Evolutionary conservation across 1,140 invertebrate species (phyloP).

Genomic region (Zaprionus africanus): DNA sequence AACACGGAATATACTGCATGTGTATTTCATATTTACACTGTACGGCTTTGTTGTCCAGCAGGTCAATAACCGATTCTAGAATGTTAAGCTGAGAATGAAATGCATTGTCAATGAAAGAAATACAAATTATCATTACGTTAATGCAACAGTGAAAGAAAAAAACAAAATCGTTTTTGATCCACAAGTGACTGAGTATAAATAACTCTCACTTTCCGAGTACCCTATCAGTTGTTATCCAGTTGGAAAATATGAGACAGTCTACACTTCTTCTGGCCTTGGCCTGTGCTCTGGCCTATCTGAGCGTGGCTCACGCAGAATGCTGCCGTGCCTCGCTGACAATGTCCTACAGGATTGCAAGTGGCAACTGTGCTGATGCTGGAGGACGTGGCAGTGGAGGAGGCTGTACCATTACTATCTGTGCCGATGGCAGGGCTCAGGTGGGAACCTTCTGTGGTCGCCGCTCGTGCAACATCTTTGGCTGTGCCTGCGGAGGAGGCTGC

Average conservation of each 20-base stretch:
- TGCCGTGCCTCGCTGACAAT: slow-evolving; percentile 1
- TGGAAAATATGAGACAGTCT: slow-evolving; percentile 8
- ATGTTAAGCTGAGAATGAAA: no score
- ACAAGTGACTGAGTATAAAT: no score
- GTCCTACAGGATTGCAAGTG: not conserved
- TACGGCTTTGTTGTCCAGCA: no score
- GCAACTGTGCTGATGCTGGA: slow-evolving; percentile 9
- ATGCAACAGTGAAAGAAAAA: no score
- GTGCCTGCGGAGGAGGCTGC: slow-evolving; percentile 10
- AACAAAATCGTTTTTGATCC: no score
- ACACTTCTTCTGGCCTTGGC: not conserved
- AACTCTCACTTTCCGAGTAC: no score
- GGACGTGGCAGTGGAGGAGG: not conserved
- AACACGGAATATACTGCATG: no score
- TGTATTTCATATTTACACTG: no score
- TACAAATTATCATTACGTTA: not conserved
- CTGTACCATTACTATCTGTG: slow-evolving; percentile 16
- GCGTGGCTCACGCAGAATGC: slow-evolving; percentile 4
- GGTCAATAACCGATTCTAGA: no score
- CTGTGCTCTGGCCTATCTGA: not conserved
- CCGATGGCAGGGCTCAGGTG: slow-evolving; percentile 16
- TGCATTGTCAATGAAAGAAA: no score
- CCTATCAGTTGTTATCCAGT: no score
- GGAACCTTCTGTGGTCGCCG: slow-evolving; percentile 21
- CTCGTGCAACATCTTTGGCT: slow-evolving; percentile 16